Conservation (phyloP, 35 echinoderm and acorn worm species). For the Holothuria glaberrima region DNA sequence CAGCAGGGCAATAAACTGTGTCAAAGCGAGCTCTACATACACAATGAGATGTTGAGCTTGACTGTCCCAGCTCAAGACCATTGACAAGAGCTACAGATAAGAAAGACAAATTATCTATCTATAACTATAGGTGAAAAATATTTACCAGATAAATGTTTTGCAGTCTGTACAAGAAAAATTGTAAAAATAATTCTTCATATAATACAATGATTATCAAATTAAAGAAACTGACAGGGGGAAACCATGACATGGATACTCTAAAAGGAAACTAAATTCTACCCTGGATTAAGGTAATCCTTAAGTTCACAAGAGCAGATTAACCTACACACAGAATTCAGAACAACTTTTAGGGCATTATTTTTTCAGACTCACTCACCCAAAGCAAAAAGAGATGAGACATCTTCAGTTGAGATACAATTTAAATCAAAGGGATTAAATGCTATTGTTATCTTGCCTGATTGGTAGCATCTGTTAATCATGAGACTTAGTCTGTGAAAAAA, state of each 20-base stretch:
- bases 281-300: too few relatives aligned
- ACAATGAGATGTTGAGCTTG: slow-evolving; percentile 74
- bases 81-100: slow-evolving; percentile 74
- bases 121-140: not conserved
- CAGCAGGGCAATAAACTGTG: slow-evolving; percentile 92
- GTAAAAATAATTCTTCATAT: not conserved
- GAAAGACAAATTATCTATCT: not conserved
- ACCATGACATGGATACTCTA: not conserved
- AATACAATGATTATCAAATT: not conserved
- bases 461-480: too few relatives aligned
- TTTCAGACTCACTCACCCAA: too few relatives aligned
- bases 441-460: too few relatives aligned
- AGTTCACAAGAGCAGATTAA: too few relatives aligned
- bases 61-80: slow-evolving; percentile 74
- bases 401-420: too few relatives aligned
- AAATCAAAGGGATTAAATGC: too few relatives aligned
- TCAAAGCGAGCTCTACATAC: slow-evolving; percentile 80
- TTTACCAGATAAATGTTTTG: not conserved
- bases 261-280: not conserved
- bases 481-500: too few relatives aligned
- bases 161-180: not conserved
- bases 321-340: too few relatives aligned
- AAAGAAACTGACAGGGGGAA: not conserved
- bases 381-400: too few relatives aligned
- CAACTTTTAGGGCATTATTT: too few relatives aligned